These are phyloP conservation scores for Apus apus DNA, from an alignment of 2,113 vertebrate species.

Conservation along the genomic window DNA sequence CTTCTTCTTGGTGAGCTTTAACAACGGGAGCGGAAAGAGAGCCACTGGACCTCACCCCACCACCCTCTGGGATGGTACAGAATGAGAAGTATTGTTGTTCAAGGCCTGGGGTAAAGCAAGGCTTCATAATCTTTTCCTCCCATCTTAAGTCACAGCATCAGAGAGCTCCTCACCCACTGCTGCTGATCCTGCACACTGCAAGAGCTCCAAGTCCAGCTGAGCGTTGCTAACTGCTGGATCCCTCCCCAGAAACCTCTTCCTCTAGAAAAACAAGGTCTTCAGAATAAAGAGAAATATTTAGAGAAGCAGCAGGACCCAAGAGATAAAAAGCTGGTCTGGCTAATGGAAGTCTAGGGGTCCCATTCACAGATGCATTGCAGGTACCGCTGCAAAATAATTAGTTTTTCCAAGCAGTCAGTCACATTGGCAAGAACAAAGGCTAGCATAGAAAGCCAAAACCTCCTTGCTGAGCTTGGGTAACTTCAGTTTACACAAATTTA, in stretches of 20 bases:
- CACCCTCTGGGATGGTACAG: background rate
- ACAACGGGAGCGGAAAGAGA: background rate
- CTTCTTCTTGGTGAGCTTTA: background rate
- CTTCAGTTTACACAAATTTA: background rate
- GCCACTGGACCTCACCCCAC: background rate
- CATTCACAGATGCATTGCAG: background rate
- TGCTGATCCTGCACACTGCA: background rate
- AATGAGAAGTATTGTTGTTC: background rate
- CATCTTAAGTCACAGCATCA: background rate
- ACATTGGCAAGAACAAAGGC: background rate
- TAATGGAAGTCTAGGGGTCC: background rate
- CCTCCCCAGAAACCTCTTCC: conserved; percentile 11
- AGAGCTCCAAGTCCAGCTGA: background rate
- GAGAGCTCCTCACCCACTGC: background rate
- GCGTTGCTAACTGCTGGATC: background rate
- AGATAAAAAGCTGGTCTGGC: background rate
- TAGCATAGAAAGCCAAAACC: background rate
- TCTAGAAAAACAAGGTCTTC: conserved; percentile 8
- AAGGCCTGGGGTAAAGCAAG: background rate
- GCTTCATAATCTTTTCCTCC: background rate
- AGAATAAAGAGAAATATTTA: conserved; percentile 44
- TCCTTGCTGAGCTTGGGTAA: background rate
- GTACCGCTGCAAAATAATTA: background rate
- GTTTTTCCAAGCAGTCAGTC: background rate
- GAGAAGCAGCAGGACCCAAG: background rate